These are phyloP conservation scores for Drepana arcuata DNA, from an alignment of 1,140 invertebrate species.

Conservation along the genomic window DNA sequence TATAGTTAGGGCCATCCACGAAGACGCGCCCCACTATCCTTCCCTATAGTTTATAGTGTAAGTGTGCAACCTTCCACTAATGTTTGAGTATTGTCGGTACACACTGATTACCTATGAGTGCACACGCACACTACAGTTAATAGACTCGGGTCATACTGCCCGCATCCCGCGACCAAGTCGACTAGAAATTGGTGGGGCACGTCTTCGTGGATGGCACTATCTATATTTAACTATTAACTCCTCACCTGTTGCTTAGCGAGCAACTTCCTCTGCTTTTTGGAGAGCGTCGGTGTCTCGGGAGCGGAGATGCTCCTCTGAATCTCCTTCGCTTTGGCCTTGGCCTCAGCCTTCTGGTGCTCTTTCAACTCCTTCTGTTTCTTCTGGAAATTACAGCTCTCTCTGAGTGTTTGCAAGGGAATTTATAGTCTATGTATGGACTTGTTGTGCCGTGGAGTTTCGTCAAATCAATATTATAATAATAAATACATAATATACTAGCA, in stretches of 20 bases:
- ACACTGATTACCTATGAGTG: no score
- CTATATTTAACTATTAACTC: not conserved
- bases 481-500: no score
- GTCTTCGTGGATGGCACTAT: not conserved
- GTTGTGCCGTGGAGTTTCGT: no score
- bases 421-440: no score
- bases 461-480: no score
- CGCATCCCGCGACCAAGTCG: not conserved
- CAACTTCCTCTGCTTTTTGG: conserved; percentile 48
- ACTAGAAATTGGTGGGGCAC: not conserved
- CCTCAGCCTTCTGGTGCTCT: conserved; percentile 9
- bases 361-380: conserved; percentile 37
- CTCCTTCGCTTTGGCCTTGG: conserved; percentile 21
- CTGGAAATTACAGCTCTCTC: conserved; percentile 20
- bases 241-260: conserved; percentile 47
- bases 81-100: no score
- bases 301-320: conserved; percentile 8
- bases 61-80: not conserved
- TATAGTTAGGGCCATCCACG: no score
- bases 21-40: no score
- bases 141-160: not conserved
- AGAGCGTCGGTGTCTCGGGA: conserved; percentile 20
- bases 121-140: no score
- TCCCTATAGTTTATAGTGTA: no score
- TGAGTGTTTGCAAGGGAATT: no score